These are phyloP conservation scores for Conops quadrifasciatus DNA, from an alignment of 2,888 invertebrate genomes.

Conservation along the genomic window DNA sequence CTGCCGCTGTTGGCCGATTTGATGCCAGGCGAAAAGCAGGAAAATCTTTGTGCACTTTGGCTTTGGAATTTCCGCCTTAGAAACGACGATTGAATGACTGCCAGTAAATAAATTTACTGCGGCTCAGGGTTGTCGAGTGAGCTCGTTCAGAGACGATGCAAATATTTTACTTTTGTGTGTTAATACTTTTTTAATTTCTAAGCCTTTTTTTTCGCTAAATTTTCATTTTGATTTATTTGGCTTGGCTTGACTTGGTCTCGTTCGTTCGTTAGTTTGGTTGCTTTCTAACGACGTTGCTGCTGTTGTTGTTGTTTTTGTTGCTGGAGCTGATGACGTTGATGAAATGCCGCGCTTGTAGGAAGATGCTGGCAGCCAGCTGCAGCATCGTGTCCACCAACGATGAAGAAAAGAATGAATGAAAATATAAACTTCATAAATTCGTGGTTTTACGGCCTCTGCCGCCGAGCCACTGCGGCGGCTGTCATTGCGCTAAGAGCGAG, in stretches of 20 bases:
- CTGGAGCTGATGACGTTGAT: constrained; percentile 8
- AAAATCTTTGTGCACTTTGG: constrained; percentile 16
- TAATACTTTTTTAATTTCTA: not conserved
- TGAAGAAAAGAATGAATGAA: not conserved
- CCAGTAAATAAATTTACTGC: constrained; percentile 21
- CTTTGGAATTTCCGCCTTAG: constrained; percentile 27
- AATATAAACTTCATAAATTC: not conserved
- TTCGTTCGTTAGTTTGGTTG: too few species aligned
- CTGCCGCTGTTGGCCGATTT: constrained; percentile 7
- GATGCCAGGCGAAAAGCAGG: not conserved
- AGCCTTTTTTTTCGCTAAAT: not conserved
- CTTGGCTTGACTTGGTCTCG: not conserved
- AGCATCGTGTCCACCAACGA: too few species aligned
- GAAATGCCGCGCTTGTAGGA: constrained; percentile 11
- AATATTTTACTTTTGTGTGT: not conserved
- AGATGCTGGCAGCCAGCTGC: constrained; percentile 7
- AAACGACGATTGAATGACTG: constrained; percentile 11
- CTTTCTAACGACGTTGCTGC: constrained; percentile 1
- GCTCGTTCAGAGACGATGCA: not conserved
- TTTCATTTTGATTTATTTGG: constrained; percentile 7
- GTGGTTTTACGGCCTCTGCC: not conserved
- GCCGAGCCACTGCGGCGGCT: constrained; percentile 7
- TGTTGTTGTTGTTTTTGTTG: constrained; percentile 7
- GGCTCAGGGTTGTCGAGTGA: constrained; percentile 5
- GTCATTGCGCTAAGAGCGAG: not conserved